Percentiles rank a stretch among this genome's conserved stretches.
phyloP scores from a whole-genome alignment of 2,113 vertebrate genomes.

The Tinamus guttatus region DNA sequence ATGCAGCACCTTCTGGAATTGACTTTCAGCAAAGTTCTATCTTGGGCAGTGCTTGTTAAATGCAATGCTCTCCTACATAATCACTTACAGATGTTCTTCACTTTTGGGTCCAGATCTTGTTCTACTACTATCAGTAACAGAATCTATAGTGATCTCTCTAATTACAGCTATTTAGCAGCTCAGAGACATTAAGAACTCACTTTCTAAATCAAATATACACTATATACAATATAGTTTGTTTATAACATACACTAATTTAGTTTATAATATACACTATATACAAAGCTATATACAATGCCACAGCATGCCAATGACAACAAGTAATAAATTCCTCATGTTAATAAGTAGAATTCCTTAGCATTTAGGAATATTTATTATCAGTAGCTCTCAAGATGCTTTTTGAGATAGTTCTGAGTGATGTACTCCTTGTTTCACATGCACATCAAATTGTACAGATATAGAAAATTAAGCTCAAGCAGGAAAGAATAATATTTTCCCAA shows the following conservation, averaged over 20 bases:
- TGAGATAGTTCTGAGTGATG: background rate
- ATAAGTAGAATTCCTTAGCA: background rate
- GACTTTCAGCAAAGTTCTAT: background rate
- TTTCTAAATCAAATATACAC: background rate
- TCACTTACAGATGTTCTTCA: background rate
- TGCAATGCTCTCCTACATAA: background rate
- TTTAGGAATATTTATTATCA: background rate
- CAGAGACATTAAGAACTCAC: background rate
- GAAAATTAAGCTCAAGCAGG: background rate
- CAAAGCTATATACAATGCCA: no score
- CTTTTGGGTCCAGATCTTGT: background rate
- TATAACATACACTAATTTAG: no score
- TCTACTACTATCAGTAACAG: background rate
- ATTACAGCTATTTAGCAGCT: background rate
- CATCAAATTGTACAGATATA: background rate
- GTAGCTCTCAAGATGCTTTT: background rate
- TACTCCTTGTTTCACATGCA: background rate
- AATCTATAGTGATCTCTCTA: background rate
- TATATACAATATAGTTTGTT: no score
- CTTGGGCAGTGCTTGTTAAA: background rate
- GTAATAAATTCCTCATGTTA: background rate
- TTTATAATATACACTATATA: no score
- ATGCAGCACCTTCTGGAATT: background rate
- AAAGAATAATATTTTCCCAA: background rate
- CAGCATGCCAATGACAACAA: background rate